phyloP scores from a whole-genome alignment of 2,113 vertebrate species.

The Myotis lucifugus region DNA sequence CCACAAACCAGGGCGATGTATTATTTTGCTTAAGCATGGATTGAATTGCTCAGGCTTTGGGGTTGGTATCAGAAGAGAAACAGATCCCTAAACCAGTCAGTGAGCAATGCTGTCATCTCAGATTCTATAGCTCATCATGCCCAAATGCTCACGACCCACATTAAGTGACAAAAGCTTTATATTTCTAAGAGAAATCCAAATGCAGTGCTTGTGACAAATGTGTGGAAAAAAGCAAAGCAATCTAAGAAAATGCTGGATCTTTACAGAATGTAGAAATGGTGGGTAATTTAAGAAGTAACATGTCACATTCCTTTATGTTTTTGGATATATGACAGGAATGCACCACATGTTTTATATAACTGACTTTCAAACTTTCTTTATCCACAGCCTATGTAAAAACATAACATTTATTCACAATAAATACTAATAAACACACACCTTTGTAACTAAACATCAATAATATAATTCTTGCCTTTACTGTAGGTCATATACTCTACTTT shows the following conservation, averaged over 20 bases:
- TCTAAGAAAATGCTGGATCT: not conserved
- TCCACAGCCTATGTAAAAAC: not conserved
- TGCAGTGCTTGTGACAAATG: not conserved
- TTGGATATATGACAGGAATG: constrained; percentile 1
- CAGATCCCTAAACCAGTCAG: not conserved
- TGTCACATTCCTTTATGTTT: not conserved
- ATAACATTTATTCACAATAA: not conserved
- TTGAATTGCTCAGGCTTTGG: not conserved
- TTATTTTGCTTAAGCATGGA: not conserved
- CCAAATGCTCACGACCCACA: not conserved
- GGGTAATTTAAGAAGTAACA: constrained; percentile 49
- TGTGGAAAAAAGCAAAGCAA: constrained; percentile 34
- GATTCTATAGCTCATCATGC: not conserved
- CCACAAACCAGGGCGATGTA: not conserved
- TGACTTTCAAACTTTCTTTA: not conserved
- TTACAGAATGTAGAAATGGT: constrained; percentile 11
- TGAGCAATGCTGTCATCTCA: not conserved
- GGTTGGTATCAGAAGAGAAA: not conserved
- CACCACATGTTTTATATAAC: not conserved
- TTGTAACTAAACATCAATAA: not conserved
- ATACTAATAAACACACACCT: not conserved
- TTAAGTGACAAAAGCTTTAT: constrained; percentile 1
- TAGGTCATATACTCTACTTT: not conserved
- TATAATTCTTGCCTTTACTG: not conserved
- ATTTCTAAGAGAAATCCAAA: constrained; percentile 33